These are phyloP conservation scores for Buphagus erythrorhynchus DNA, from an alignment of 2,797 vertebrate species.

Conservation along the genomic window DNA sequence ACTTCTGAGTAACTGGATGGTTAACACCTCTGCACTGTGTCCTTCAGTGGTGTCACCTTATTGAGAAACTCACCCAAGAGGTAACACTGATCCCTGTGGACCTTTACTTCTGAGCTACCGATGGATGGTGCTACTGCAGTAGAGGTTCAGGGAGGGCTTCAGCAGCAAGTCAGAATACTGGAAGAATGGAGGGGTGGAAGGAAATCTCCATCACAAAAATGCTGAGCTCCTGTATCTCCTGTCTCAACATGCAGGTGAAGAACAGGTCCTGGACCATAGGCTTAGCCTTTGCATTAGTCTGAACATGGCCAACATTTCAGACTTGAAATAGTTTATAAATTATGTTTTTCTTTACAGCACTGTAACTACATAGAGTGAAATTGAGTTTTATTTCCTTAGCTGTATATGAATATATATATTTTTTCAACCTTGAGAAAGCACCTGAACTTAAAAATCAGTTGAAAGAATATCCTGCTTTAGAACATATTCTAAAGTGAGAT, in stretches of 20 bases:
- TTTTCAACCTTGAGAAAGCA: conserved; percentile 12
- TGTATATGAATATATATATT: conserved; percentile 43
- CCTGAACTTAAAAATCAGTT: background rate
- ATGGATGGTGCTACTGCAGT: background rate
- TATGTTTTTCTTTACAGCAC: conserved; percentile 58
- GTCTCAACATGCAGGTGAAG: background rate
- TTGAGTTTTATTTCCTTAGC: conserved; percentile 46
- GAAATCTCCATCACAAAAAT: background rate
- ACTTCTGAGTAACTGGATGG: background rate
- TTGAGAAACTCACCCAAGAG: conserved; percentile 10
- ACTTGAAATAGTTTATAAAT: conserved; percentile 56
- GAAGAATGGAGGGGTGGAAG: conserved; percentile 44
- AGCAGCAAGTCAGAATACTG: conserved; percentile 25
- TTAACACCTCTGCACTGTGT: conserved; percentile 18
- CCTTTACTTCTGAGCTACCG: conserved; percentile 18
- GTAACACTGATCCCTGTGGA: background rate
- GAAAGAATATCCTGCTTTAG: conserved; percentile 29
- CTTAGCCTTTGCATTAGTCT: conserved; percentile 31
- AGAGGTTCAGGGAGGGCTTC: conserved; percentile 27
- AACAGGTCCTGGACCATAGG: conserved; percentile 1
- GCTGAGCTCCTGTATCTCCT: background rate
- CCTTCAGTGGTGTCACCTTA: conserved; percentile 3
- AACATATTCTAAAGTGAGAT: conserved; percentile 6
- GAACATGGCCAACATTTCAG: conserved; percentile 41
- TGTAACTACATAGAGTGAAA: conserved; percentile 49